Evolutionary conservation across 2,797 vertebrate species (phyloP).

Genomic region (Craterocephalus amniculus): DNA sequence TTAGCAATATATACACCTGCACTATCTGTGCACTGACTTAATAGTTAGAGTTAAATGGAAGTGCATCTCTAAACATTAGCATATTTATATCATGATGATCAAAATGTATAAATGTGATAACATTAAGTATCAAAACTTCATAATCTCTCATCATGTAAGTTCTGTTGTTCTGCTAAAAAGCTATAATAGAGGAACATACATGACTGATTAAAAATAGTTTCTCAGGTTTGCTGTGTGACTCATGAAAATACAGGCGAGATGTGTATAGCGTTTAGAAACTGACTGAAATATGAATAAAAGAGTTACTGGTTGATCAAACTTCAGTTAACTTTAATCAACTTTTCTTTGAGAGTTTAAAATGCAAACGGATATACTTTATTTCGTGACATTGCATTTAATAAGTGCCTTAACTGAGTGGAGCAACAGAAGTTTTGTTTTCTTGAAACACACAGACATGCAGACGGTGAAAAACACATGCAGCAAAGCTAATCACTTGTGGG

Average conservation of each 20-base stretch:
- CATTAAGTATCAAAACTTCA: too few relatives aligned
- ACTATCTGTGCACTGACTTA: too few relatives aligned
- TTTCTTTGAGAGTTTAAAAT: background rate
- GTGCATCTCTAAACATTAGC: too few relatives aligned
- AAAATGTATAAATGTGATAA: too few relatives aligned
- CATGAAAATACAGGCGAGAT: too few relatives aligned
- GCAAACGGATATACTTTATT: background rate
- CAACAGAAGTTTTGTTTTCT: background rate
- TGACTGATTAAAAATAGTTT: background rate
- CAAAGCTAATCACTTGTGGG: background rate
- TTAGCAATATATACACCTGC: too few relatives aligned
- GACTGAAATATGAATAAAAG: too few relatives aligned
- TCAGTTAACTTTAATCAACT: background rate
- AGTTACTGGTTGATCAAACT: background rate
- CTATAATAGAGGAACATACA: background rate
- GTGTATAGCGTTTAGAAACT: too few relatives aligned
- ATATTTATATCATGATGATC: too few relatives aligned
- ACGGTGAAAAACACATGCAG: background rate
- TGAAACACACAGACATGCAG: background rate
- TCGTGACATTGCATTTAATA: background rate
- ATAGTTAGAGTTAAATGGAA: too few relatives aligned
- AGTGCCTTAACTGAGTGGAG: background rate
- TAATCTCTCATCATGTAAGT: too few relatives aligned
- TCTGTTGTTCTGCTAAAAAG: background rate
- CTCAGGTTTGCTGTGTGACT: background rate